phyloP scores from a whole-genome alignment of 2,113 vertebrate species.

The Tragulus kanchil region DNA sequence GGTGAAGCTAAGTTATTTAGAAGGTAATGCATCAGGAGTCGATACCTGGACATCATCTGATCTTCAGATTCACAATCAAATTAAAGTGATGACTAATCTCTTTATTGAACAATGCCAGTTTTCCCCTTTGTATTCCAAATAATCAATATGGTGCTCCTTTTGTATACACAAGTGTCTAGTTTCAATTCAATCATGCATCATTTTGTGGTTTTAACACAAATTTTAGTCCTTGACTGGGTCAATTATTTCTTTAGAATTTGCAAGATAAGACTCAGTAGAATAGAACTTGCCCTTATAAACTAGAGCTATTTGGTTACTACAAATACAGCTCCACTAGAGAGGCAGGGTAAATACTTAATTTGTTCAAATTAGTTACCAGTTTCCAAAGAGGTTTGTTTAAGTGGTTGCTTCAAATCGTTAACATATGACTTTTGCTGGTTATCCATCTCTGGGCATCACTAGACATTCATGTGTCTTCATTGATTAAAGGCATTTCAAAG shows the following conservation, averaged over 20 bases:
- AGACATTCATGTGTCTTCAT: not conserved
- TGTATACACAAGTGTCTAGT: not conserved
- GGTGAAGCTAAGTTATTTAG: not conserved
- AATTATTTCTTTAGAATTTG: not conserved
- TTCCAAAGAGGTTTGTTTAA: not conserved
- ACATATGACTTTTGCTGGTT: not conserved
- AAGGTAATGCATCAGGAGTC: not conserved
- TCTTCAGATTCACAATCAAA: not conserved
- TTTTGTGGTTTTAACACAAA: conserved; percentile 22
- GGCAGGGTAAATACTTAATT: not conserved
- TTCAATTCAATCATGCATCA: not conserved
- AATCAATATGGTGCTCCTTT: not conserved
- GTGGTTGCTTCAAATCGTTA: not conserved
- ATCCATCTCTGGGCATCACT: not conserved
- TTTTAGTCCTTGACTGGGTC: not conserved
- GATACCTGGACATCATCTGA: not conserved
- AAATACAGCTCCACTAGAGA: not conserved
- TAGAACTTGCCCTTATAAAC: not conserved
- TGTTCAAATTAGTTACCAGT: not conserved
- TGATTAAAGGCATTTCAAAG: not conserved
- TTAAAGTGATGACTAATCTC: not conserved
- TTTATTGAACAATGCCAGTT: not conserved
- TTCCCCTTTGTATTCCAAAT: not conserved
- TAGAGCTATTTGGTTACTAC: not conserved
- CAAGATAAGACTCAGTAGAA: not conserved